Evolutionary conservation across 2,113 vertebrate genomes (phyloP), one percentile per base, ranked within the genome.

Genomic region (Eurypyga helias): DNA sequence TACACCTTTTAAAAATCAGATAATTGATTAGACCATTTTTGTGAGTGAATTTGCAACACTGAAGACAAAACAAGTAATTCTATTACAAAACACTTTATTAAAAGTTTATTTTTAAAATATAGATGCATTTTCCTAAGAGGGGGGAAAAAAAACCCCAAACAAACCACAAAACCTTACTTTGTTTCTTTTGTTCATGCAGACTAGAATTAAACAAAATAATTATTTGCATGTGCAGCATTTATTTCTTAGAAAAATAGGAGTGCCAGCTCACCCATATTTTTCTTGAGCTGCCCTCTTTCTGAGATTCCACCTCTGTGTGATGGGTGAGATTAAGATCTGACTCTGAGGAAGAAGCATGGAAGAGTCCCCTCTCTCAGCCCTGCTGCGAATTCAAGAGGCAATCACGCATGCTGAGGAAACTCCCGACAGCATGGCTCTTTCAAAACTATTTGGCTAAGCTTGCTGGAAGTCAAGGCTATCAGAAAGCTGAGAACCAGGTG

Each of bases 261-360:
- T 76, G 16, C 16, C 41, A 71, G 15, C 72, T 84, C 62, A 54
- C 18, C 67, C 18, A 20, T 52, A 33, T 66, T 62, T 83, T 80
- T 25, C 21, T 41, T 86, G 33, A 79, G 43, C 34, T 86, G 9
- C 61, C 16, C 11, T 83, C 83, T 85, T 70, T 33, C 43, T 0
- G 0, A 71, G 25, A 62, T 31, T 64, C 16, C 21, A 52, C 11
- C 9, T 45, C 1, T 3, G 31, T 49, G 43, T 13, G 28, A n/a
- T 20, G 48, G 28, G 8, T 45, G 20, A 67, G 12, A 19, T 41
- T 52, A 34, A 36, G 36, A 72, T 72, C 43, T 76, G 46, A 45
- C 38, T 71, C 41, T 7, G 45, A 26, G 24, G 21, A 52, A 49
- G n/a, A 83, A 10, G 43, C 64, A 62, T 38, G 62, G 43, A 87